These are phyloP conservation scores for Tenthredo mesomela DNA, from an alignment of 2,888 invertebrate genomes.

Conservation along the genomic window DNA sequence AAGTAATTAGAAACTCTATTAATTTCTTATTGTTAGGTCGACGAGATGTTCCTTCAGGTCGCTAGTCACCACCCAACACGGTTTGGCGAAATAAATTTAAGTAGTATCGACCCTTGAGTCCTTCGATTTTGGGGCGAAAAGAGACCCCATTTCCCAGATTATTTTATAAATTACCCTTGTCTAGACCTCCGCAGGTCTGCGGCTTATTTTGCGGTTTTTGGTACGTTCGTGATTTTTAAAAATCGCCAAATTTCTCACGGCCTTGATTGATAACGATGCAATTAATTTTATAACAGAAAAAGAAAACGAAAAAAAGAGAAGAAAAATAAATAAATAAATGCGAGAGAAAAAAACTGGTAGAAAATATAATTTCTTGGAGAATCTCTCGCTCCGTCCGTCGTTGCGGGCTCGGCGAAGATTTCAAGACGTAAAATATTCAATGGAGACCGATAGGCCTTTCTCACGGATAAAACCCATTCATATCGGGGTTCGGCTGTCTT, in stretches of 20 bases:
- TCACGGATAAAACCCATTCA: slow-evolving; percentile 46
- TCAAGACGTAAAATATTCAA: slow-evolving; percentile 36
- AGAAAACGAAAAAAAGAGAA: background rate
- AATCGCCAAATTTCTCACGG: background rate
- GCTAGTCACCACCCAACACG: background rate
- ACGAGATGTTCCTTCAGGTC: background rate
- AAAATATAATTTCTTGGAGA: background rate
- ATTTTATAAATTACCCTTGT: slow-evolving; percentile 4
- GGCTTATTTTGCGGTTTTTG: slow-evolving; percentile 28
- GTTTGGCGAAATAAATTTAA: slow-evolving; percentile 7
- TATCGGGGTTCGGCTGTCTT: slow-evolving; percentile 22
- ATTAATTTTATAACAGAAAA: background rate
- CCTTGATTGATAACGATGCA: background rate
- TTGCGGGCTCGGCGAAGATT: background rate
- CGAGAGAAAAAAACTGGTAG: background rate
- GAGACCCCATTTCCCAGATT: background rate
- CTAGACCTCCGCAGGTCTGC: background rate
- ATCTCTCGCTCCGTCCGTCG: slow-evolving; percentile 1
- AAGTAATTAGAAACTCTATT: background rate
- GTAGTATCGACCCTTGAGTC: background rate
- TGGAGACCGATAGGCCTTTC: slow-evolving; percentile 44
- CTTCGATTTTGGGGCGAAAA: background rate
- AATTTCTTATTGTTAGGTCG: background rate
- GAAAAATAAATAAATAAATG: no score
- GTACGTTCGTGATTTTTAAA: background rate